A percentile compares a stretch with the other conserved stretches of the same genome.
These are phyloP conservation scores for Corydoras sp. DNA, from an alignment of 2,113 vertebrate species.

Conservation along the genomic window DNA sequence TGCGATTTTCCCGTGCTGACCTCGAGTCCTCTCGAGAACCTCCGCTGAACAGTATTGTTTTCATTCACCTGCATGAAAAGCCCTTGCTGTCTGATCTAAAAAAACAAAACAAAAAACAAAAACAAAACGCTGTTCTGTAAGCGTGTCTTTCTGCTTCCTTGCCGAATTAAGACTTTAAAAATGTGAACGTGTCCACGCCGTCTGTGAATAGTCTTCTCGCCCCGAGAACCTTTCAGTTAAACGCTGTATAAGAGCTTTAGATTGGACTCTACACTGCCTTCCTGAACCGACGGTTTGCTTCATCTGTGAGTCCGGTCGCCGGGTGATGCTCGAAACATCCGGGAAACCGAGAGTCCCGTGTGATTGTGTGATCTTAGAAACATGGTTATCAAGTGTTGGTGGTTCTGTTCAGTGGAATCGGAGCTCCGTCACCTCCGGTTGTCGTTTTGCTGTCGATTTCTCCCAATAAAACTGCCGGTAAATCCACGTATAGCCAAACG, in stretches of 20 bases:
- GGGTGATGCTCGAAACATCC: not conserved
- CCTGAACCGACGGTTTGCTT: conserved; percentile 1
- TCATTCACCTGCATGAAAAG: conserved; percentile 34
- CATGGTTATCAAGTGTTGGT: too few relatives aligned
- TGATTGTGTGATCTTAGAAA: too few relatives aligned
- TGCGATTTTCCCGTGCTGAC: not conserved
- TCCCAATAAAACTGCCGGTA: too few relatives aligned
- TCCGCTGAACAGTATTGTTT: conserved; percentile 15
- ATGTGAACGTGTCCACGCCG: conserved; percentile 18
- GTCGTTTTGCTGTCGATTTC: too few relatives aligned
- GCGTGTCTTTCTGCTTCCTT: conserved; percentile 22
- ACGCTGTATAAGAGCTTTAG: conserved; percentile 4
- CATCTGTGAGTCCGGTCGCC: not conserved
- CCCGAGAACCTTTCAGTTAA: not conserved
- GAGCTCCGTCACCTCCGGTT: too few relatives aligned
- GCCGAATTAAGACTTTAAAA: conserved; percentile 13
- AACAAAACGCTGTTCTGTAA: conserved; percentile 25
- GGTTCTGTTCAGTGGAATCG: too few relatives aligned
- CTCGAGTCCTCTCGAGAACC: conserved; percentile 18
- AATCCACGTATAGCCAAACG: too few relatives aligned
- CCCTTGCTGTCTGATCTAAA: conserved; percentile 8
- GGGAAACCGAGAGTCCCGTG: too few relatives aligned
- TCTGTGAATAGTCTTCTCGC: conserved; percentile 13
- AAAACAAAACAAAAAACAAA: not conserved
- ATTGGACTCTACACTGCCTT: conserved; percentile 5